Percentiles rank a stretch among this genome's conserved stretches.
phyloP scores from a whole-genome alignment of 2,113 vertebrate genomes.

The Telmatochromis sp. region DNA sequence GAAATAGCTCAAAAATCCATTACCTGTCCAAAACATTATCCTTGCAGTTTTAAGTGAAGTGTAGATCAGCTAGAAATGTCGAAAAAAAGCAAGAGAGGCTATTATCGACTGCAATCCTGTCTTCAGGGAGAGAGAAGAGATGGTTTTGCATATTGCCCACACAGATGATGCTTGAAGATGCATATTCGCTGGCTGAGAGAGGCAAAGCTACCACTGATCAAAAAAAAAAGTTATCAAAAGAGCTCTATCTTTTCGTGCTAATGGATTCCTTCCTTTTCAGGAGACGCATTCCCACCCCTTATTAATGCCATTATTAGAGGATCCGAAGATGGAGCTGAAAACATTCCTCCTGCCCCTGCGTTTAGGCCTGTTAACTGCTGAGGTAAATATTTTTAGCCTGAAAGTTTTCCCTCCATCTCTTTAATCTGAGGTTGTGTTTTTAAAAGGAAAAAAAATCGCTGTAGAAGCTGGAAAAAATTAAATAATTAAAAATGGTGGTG shows the following conservation, averaged over 20 bases:
- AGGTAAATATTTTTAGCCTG: conserved; percentile 75
- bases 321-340: conserved; percentile 77
- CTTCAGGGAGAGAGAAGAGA: conserved; percentile 68
- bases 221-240: conserved; percentile 41
- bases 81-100: conserved; percentile 45
- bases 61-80: conserved; percentile 52
- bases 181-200: conserved; percentile 59
- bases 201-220: conserved; percentile 35
- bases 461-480: not conserved
- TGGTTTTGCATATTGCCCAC: conserved; percentile 65
- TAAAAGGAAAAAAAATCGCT: not conserved
- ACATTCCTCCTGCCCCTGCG: conserved; percentile 61
- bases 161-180: conserved; percentile 68
- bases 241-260: conserved; percentile 49
- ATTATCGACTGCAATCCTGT: conserved; percentile 69
- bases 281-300: conserved; percentile 60
- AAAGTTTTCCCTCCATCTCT: conserved; percentile 47
- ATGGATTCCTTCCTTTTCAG: conserved; percentile 70
- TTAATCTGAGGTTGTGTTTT: conserved; percentile 20
- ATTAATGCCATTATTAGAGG: conserved; percentile 66
- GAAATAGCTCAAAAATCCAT: conserved; percentile 55
- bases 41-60: conserved; percentile 16
- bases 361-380: conserved; percentile 75
- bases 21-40: conserved; percentile 62
- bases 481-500: not conserved